Conservation (phyloP, 2,888 invertebrate species). For the Prenolepis imparis region DNA sequence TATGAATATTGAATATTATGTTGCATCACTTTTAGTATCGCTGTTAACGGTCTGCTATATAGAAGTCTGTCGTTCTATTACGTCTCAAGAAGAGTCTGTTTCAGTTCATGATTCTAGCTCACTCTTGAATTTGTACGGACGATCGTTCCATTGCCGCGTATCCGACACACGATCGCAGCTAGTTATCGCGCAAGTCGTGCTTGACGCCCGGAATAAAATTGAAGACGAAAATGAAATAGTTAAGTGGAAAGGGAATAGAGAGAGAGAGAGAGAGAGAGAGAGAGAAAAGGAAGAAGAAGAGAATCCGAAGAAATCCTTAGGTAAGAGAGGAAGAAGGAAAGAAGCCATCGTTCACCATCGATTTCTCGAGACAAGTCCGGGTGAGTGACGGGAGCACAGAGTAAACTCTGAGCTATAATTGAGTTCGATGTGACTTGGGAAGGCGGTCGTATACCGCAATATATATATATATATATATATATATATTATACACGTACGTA, state of each 20-base stretch:
- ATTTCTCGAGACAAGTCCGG: slow-evolving; percentile 71
- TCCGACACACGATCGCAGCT: slow-evolving; percentile 27
- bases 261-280: not conserved
- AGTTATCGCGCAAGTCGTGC: slow-evolving; percentile 39
- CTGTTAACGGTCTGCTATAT: too few species aligned
- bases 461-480: slow-evolving; percentile 15
- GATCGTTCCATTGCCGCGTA: slow-evolving; percentile 20
- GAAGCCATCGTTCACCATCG: slow-evolving; percentile 76
- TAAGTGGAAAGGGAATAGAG: slow-evolving; percentile 28
- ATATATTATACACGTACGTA: not conserved
- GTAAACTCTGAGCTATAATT: slow-evolving; percentile 74
- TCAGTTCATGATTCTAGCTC: not conserved
- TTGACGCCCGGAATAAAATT: slow-evolving; percentile 36
- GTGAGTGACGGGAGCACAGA: slow-evolving; percentile 69
- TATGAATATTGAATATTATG: too few species aligned
- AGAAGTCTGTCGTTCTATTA: too few species aligned
- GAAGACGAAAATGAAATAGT: slow-evolving; percentile 47
- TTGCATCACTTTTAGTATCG: too few species aligned
- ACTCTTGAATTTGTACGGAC: slow-evolving; percentile 35
- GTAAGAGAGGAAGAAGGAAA: slow-evolving; percentile 50
- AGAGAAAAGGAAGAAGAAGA: too few species aligned
- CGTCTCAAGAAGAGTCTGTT: not conserved
- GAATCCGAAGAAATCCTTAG: not conserved
- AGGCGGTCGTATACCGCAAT: slow-evolving; percentile 61
- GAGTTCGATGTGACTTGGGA: slow-evolving; percentile 73